Base-by-base conservation (phyloP, 2,888 invertebrate genomes). In the Sminthurides aquaticus region DNA sequence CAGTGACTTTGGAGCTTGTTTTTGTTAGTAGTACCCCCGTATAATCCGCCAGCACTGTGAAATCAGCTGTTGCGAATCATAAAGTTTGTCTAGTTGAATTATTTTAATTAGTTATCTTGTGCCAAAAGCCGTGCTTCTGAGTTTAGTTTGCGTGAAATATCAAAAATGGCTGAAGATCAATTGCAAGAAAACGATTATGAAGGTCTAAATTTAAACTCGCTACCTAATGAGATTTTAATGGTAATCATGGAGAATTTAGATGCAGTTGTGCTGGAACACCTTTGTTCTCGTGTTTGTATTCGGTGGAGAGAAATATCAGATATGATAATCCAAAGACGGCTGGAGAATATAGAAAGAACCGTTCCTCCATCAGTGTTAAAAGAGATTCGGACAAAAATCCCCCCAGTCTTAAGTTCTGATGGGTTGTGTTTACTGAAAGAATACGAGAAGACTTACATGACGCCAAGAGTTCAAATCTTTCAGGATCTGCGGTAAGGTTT, bases 271-370 rank as follows among this genome's bases (percentile, higher is more conserved):
- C 48, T 72, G 54, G 56, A 57, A n/a, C 57, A 64, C 11, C 54
- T 63, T 8, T 64, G 67, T 49, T 49, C 65, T 1, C 28, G 28
- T 20, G 70, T 72, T 0, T 64, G 67, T 27, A 5, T 1, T 49
- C 20, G 60, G n/a, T 72, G 72, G 72, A 57, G 62, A 25, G 63
- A 56, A n/a, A 67, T 72, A 20, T 63, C 68, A 3, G 55, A 49
- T 1, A 65, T 66, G 24, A 64, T 70, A 29, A 28, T 71, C 5
- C 26, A 64, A 15, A 28, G 62, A 22, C 60, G 69, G 34, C 34
- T 59, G 18, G 54, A 48, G 11, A n/a, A n/a, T n/a, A n/a, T n/a
- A n/a, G n/a, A n/a, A n/a, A n/a, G n/a, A n/a, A 43, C 22, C 11
- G 34, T 67, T 5, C 28, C 57, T 15, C 57, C 57, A 49, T 22